Conservation (phyloP, 2,113 vertebrate genomes). For the Notechis scutatus region DNA sequence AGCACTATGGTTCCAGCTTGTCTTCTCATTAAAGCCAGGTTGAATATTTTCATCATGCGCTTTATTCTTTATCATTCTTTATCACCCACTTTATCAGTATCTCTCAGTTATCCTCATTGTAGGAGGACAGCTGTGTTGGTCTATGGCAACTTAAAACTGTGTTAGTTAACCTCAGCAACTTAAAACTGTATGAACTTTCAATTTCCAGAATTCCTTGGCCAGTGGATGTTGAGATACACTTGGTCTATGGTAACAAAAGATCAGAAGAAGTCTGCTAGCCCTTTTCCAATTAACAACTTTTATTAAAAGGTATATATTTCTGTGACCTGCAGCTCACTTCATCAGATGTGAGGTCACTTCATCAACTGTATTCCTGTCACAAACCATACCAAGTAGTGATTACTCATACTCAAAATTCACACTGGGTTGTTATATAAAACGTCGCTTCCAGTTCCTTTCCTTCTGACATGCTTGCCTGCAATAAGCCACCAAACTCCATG, state of each 20-base stretch:
- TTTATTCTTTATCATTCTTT: not conserved
- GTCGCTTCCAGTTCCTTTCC: not conserved
- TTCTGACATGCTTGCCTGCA: not conserved
- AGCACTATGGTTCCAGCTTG: not conserved
- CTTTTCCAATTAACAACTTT: not conserved
- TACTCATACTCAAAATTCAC: not conserved
- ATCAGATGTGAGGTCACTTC: not conserved
- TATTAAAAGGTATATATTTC: not conserved
- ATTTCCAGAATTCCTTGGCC: not conserved
- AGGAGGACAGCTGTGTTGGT: not conserved
- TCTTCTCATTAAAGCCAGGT: not conserved
- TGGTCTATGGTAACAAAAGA: not conserved
- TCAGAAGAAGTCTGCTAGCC: not conserved
- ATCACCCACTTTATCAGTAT: not conserved
- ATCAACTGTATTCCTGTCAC: not conserved
- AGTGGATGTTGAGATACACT: not conserved
- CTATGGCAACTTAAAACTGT: not conserved
- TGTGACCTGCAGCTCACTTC: not conserved
- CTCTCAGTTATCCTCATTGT: not conserved
- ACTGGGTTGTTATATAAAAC: not conserved
- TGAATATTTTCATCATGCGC: not conserved
- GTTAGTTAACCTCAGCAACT: not conserved
- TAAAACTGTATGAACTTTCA: not conserved
- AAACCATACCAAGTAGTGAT: not conserved
- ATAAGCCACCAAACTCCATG: not conserved